Percentiles rank a stretch among this genome's conserved stretches.
phyloP scores from a whole-genome alignment of 2,113 vertebrate species.

The Pelecanus crispus region DNA sequence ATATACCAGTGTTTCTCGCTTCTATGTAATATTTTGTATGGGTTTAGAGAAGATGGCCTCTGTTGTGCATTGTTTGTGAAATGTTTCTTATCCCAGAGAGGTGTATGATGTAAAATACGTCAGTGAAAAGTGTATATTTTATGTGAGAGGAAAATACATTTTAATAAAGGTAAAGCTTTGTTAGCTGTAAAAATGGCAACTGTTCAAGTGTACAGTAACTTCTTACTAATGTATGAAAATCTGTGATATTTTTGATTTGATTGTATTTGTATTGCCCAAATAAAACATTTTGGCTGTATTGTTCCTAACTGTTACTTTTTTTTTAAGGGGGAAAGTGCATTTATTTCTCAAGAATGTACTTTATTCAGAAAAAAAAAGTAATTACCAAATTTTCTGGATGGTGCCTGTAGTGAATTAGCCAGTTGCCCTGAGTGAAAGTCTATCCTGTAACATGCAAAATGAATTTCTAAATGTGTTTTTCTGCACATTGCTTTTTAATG shows the following conservation, averaged over 20 bases:
- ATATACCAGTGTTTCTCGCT: conserved; percentile 51
- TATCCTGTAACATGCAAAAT: neutral
- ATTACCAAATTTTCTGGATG: neutral
- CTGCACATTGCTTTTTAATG: neutral
- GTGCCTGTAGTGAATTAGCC: neutral
- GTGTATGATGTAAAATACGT: conserved; percentile 65
- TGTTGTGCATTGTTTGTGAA: conserved; percentile 62
- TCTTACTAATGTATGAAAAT: conserved; percentile 71
- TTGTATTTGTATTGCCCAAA: conserved; percentile 70
- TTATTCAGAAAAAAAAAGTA: neutral
- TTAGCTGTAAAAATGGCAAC: conserved; percentile 66
- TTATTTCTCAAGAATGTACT: neutral
- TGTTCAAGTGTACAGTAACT: conserved; percentile 72
- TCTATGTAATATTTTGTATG: conserved; percentile 46
- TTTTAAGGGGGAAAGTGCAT: neutral
- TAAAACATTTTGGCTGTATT: conserved; percentile 67
- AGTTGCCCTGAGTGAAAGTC: neutral
- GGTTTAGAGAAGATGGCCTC: conserved; percentile 49
- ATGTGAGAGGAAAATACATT: conserved; percentile 69
- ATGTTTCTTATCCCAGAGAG: conserved; percentile 60
- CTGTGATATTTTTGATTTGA: conserved; percentile 67
- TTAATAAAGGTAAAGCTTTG: conserved; percentile 70
- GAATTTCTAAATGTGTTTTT: neutral
- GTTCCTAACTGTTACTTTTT: conserved; percentile 26
- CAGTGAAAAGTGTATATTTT: conserved; percentile 70